Conservation (phyloP, 2,888 invertebrate species). For the Lacanobia oleracea region DNA sequence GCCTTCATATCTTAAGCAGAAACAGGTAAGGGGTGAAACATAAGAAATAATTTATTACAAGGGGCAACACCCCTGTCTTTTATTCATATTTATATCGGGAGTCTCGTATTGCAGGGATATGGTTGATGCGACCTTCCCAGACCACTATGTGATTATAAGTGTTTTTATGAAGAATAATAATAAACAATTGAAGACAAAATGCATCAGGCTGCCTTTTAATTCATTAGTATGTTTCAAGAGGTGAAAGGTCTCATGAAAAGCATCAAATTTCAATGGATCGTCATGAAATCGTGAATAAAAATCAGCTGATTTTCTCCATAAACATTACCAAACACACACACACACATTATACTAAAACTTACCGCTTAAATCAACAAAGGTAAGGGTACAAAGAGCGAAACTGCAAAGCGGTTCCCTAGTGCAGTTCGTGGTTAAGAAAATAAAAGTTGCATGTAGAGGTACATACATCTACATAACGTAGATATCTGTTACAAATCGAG, state of each 20-base stretch:
- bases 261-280: too few species aligned
- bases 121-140: too few species aligned
- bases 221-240: neutral
- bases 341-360: constrained; percentile 32
- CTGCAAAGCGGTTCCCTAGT: constrained; percentile 41
- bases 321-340: too few species aligned
- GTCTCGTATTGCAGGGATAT: constrained; percentile 61
- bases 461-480: constrained; percentile 57
- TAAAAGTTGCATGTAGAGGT: constrained; percentile 40
- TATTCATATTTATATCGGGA: constrained; percentile 73
- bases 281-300: too few species aligned
- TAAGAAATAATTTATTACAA: constrained; percentile 73
- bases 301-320: neutral
- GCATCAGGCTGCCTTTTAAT: neutral
- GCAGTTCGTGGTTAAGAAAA: constrained; percentile 48
- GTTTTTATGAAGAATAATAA: neutral
- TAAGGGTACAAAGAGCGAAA: constrained; percentile 58
- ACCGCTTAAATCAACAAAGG: constrained; percentile 57
- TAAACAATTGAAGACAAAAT: neutral
- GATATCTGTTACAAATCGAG: constrained; percentile 68
- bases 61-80: constrained; percentile 68
- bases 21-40: constrained; percentile 59
- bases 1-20: constrained; percentile 44
- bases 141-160: constrained; percentile 20
- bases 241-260: too few species aligned